Percentiles rank a stretch among this genome's conserved stretches.
Evolutionary conservation across 2,888 invertebrate genomes (phyloP).

Genomic region (Megastigmus dorsalis): DNA sequence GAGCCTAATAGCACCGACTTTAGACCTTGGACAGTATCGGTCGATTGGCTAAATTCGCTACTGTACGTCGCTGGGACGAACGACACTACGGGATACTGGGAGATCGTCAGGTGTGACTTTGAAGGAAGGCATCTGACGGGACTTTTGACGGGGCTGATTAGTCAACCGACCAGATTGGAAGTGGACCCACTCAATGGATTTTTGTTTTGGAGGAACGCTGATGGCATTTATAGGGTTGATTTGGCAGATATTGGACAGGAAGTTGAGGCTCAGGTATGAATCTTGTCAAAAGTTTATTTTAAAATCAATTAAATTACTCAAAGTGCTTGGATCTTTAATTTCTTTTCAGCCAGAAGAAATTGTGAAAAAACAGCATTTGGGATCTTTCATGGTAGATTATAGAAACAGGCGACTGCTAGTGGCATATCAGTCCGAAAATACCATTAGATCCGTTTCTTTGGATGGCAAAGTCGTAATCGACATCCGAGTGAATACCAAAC

Average conservation of each 20-base stretch:
- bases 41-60: conserved; percentile 93
- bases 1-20: conserved; percentile 76
- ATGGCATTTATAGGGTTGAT: conserved; percentile 86
- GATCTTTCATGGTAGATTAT: conserved; percentile 89
- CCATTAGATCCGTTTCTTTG: conserved; percentile 86
- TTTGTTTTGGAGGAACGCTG: conserved; percentile 84
- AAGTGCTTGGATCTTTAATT: no score
- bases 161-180: conserved; percentile 86
- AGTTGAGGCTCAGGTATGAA: not conserved
- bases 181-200: conserved; percentile 96
- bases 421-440: conserved; percentile 84
- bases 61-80: conserved; percentile 87
- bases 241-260: conserved; percentile 79
- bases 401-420: conserved; percentile 87
- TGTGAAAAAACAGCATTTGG: conserved; percentile 81
- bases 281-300: not conserved
- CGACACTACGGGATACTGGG: conserved; percentile 78
- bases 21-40: conserved; percentile 82
- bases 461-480: conserved; percentile 87
- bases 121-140: conserved; percentile 84
- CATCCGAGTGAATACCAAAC: conserved; percentile 84
- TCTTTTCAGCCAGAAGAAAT: conserved; percentile 79
- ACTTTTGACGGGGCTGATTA: conserved; percentile 82
- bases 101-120: conserved; percentile 85
- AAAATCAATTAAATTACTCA: not conserved